A percentile compares a stretch with the other conserved stretches of the same genome.
Conservation (phyloP, 2,888 invertebrate genomes). For the Augiades crinisus region DNA sequence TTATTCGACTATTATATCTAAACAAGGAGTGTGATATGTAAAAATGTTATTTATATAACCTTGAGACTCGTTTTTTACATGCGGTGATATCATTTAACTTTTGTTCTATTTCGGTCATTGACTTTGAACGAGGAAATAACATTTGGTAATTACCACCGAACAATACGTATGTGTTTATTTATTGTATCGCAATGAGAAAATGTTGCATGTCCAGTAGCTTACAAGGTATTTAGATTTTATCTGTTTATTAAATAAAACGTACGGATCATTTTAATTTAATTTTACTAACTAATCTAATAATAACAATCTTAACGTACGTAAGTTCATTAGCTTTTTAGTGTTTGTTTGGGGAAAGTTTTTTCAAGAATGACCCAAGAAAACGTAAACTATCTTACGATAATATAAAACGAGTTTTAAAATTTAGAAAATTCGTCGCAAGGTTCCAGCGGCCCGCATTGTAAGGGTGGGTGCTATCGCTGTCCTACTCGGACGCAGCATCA, state of each 20-base stretch:
- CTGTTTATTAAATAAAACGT: too few relatives aligned
- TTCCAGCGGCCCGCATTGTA: slow-evolving; percentile 76
- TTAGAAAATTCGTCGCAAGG: slow-evolving; percentile 74
- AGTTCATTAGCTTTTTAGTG: background rate
- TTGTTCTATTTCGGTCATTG: slow-evolving; percentile 49
- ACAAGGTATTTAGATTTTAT: background rate
- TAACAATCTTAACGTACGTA: too few relatives aligned
- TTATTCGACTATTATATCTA: slow-evolving; percentile 24
- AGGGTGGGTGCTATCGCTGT: slow-evolving; percentile 79
- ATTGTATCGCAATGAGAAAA: background rate
- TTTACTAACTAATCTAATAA: background rate
- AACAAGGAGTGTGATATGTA: slow-evolving; percentile 25
- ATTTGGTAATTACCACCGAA: slow-evolving; percentile 32
- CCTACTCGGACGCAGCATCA: slow-evolving; percentile 81
- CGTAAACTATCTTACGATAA: slow-evolving; percentile 27
- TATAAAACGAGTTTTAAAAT: slow-evolving; percentile 68
- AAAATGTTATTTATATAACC: slow-evolving; percentile 30
- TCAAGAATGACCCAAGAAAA: slow-evolving; percentile 6
- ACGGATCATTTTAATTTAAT: background rate
- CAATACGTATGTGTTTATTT: slow-evolving; percentile 1
- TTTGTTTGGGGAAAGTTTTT: slow-evolving; percentile 11
- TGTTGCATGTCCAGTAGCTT: background rate
- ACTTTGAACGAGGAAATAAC: slow-evolving; percentile 50
- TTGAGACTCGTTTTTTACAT: slow-evolving; percentile 30
- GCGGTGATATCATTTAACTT: slow-evolving; percentile 28